These are phyloP conservation scores for Labia minor DNA, from an alignment of 2,888 invertebrate genomes.

Conservation along the genomic window DNA sequence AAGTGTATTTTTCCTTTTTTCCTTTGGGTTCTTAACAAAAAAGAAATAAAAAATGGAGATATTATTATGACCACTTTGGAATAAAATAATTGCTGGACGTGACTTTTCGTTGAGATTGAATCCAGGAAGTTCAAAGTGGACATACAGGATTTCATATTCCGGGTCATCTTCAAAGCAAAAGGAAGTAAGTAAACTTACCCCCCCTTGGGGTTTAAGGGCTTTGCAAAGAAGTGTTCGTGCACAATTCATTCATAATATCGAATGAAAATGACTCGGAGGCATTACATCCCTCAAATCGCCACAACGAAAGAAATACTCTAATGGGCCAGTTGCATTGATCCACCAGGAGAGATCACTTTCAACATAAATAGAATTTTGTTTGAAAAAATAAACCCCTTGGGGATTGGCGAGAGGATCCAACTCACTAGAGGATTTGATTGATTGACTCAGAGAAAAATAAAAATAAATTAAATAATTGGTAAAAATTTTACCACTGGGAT, in stretches of 20 bases:
- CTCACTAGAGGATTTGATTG: too few species aligned
- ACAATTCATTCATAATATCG: constrained; percentile 3
- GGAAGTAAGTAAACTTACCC: background rate
- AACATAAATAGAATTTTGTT: background rate
- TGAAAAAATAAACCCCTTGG: background rate
- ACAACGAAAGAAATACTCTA: background rate
- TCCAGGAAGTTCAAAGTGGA: background rate
- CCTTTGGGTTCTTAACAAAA: background rate
- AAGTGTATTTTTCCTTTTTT: background rate
- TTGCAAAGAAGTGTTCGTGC: background rate
- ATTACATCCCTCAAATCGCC: background rate
- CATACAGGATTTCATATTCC: too few species aligned
- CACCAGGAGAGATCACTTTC: background rate
- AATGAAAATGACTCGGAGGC: background rate
- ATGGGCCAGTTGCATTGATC: background rate
- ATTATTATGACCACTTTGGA: background rate
- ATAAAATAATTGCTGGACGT: constrained; percentile 5
- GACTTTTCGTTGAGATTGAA: background rate
- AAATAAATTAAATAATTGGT: too few species aligned
- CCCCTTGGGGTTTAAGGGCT: background rate
- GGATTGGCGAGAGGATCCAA: too few species aligned
- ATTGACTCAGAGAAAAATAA: too few species aligned
- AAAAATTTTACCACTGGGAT: too few species aligned
- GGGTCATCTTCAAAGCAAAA: background rate
- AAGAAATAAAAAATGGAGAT: background rate